Evolutionary conservation across 2,113 vertebrate genomes (phyloP).

Genomic region (Suricata suricatta): DNA sequence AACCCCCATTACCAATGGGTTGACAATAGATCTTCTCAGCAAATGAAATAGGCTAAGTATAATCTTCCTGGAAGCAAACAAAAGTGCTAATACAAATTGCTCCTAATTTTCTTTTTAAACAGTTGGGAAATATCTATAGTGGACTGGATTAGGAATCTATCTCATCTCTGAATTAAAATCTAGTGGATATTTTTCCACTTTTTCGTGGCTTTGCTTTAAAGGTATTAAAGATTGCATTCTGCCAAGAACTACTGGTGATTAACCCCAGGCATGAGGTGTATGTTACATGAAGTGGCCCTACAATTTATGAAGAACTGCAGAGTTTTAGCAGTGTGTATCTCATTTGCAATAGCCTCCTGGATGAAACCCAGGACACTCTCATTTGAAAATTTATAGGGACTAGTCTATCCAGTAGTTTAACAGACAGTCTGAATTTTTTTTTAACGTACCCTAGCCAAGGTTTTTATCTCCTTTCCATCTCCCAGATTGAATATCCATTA

Average conservation of each 20-base stretch:
- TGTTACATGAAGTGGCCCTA: constrained; percentile 50
- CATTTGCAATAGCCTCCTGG: constrained; percentile 67
- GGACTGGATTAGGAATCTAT: background rate
- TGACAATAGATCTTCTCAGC: background rate
- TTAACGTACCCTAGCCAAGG: constrained; percentile 52
- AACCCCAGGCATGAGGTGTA: constrained; percentile 59
- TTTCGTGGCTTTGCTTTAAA: constrained; percentile 34
- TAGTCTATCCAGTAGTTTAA: constrained; percentile 72
- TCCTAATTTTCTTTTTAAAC: background rate
- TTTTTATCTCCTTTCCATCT: constrained; percentile 77
- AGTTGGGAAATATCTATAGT: background rate
- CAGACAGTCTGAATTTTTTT: constrained; percentile 63
- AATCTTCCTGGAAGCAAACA: background rate
- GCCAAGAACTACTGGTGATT: constrained; percentile 71
- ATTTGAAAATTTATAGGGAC: constrained; percentile 80
- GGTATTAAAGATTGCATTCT: constrained; percentile 39
- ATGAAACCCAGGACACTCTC: constrained; percentile 75
- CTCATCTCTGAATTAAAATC: constrained; percentile 35
- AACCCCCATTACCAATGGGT: background rate
- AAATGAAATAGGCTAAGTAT: background rate
- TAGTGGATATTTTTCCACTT: background rate
- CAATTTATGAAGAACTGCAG: constrained; percentile 48
- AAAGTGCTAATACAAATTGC: background rate
- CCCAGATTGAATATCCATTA: constrained; percentile 82
- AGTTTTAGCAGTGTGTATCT: constrained; percentile 63